Percentiles rank a stretch among this genome's conserved stretches.
phyloP scores from a whole-genome alignment of 2,113 vertebrate species.

The Microcebus lehilahytsara region DNA sequence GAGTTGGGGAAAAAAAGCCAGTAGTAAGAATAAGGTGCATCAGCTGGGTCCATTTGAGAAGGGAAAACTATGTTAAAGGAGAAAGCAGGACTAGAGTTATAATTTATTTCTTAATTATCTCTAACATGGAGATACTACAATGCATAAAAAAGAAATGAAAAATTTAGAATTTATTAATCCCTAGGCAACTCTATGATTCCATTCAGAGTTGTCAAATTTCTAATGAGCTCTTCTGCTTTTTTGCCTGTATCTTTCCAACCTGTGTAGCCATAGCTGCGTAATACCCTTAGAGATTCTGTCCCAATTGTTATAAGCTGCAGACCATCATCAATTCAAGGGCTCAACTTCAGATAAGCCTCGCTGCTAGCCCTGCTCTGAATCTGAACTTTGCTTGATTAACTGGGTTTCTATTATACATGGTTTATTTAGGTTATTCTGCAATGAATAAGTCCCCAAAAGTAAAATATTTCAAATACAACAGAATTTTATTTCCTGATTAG shows the following conservation, averaged over 20 bases:
- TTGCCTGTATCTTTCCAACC: not conserved
- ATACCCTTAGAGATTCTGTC: not conserved
- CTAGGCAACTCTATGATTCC: not conserved
- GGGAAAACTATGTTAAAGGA: not conserved
- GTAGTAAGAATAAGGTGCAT: not conserved
- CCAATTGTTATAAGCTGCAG: not conserved
- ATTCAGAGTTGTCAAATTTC: not conserved
- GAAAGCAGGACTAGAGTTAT: not conserved
- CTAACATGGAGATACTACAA: not conserved
- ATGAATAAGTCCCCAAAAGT: not conserved
- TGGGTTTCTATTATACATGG: not conserved
- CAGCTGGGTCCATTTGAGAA: not conserved
- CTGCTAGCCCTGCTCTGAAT: not conserved
- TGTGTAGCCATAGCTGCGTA: not conserved
- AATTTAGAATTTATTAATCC: not conserved
- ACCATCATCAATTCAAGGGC: not conserved
- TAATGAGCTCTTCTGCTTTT: not conserved
- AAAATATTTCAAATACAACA: not conserved
- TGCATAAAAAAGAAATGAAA: not conserved
- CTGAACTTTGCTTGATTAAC: not conserved
- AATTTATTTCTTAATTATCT: not conserved
- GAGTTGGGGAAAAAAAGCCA: not conserved
- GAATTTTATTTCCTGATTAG: not conserved
- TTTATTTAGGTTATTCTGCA: not conserved
- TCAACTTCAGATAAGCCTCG: not conserved